Evolutionary conservation across 2,797 vertebrate genomes (phyloP), one percentile per base, ranked within the genome.

Genomic region (Dromococcyx pavoninus): DNA sequence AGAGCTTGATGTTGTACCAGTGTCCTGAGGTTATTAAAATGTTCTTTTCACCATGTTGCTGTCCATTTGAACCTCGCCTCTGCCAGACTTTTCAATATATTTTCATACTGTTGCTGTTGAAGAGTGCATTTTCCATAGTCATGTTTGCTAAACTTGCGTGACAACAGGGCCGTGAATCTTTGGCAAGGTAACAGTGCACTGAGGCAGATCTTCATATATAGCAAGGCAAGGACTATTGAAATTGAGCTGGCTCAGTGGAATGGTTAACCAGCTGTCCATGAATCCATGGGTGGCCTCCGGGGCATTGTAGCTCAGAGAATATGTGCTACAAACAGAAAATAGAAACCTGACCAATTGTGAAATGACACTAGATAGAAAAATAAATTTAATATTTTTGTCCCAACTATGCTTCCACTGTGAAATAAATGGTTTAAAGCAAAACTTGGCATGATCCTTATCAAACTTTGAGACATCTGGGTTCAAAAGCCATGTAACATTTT

Each of bases 161-260:
- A 19, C 13, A 41, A 8, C 21, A 5, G 15, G 33, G 18, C 54
- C 86, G 27, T 73, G 75, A 77, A 74, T 48, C 85, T 73, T 37
- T 2, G 30, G 14, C 41, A 30, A 73, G 41, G 56, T 16, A 56
- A 8, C 0, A 0, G 35, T 0, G 0, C 3, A 3, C 54, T 21
- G 50, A 74, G 74, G 25, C 30, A 76, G 16, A 39, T 70, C 85
- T 86, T 74, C 74, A 21, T 48, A 10, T 21, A 39, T 0, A 1
- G 53, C 2, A 28, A 80, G 57, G 58, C 0, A 1, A 75, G 67
- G 19, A 64, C 33, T 65, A 54, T 65, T 6, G 1, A 16, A 83
- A 74, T 10, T 10, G 73, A 83, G 41, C 46, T 74, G 82, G 41
- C 50, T 83, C 69, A 74, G 67, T 17, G n/a, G 41, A 86, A 71